Percentiles rank a stretch among this genome's conserved stretches.
Evolutionary conservation across 2,113 vertebrate genomes (phyloP).

Genomic region (Sceloporus tristichus): DNA sequence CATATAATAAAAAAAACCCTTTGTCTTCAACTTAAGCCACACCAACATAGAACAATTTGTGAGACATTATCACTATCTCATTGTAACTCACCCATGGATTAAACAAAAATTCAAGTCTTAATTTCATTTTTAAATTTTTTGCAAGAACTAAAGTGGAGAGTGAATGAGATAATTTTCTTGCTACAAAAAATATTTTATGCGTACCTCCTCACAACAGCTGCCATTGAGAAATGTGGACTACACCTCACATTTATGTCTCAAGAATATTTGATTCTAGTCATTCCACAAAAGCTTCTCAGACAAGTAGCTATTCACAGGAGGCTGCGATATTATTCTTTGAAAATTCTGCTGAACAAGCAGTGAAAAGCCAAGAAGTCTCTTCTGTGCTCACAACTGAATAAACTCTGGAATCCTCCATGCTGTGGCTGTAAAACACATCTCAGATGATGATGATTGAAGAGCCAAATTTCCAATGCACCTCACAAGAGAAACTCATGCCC

Average conservation of each 20-base stretch:
- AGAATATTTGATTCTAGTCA: conserved; percentile 35
- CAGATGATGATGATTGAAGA: conserved; percentile 14
- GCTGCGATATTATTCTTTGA: conserved; percentile 52
- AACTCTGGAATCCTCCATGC: conserved; percentile 27
- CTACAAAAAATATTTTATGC: conserved; percentile 46
- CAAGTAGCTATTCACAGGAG: conserved; percentile 55
- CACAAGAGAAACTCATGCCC: conserved; percentile 14
- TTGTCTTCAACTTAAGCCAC: neutral
- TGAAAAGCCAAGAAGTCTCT: conserved; percentile 48
- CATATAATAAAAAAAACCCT: neutral
- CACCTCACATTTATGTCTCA: conserved; percentile 47
- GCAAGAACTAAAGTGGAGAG: conserved; percentile 24
- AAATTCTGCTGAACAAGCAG: conserved; percentile 40
- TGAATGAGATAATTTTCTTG: conserved; percentile 56
- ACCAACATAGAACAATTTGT: neutral
- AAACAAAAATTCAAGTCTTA: conserved; percentile 22
- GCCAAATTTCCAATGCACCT: conserved; percentile 5
- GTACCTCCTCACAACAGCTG: conserved; percentile 29
- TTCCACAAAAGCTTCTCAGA: conserved; percentile 37
- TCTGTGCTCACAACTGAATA: conserved; percentile 30
- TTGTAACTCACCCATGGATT: conserved; percentile 1
- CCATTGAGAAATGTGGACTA: conserved; percentile 50
- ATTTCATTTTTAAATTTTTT: conserved; percentile 34
- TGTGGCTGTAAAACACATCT: conserved; percentile 31
- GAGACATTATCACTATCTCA: neutral